Base-by-base conservation (phyloP, 1,140 invertebrate species). In the Drosophila sp. region DNA sequence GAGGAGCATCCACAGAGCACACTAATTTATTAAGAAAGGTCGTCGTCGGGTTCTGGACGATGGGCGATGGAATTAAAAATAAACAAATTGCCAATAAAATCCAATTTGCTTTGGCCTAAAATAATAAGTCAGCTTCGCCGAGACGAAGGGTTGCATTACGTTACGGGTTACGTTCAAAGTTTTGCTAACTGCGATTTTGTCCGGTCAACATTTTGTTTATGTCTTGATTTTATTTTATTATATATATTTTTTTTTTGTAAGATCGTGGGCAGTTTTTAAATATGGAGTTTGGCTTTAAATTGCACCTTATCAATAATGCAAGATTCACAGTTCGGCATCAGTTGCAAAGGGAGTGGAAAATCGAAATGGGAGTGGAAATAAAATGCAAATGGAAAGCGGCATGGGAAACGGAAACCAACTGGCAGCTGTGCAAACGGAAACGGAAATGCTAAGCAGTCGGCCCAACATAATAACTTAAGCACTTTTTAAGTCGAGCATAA, bases 21-120 rank as follows among this genome's bases (percentile, higher is more conserved):
- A 46, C 66, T 87, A 77, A 81, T 87, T 87, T 78, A 78, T 73
- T 75, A 75, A 41, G 50, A 50, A 63, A 43, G 65, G 40, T 61
- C 58, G 40, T 61, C 58, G 38, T 63, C 50, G 50, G 27, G 27
- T 29, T 2, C 27, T 40, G 40, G 76, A 87, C 21, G 51, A 62
- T 40, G 40, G 76, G 81, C 21, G 51, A 62, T 40, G 40, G 76
- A 87, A 87, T 84, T 84, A 81, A 81, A 84, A 84, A 78, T 72
- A 84, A 84, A 87, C 82, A 87, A 84, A 81, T 81, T 76, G 72
- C 74, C 70, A 80, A 84, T 87, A 64, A 64, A 87, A 84, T 81
- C 78, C 78, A 81, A 75, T 81, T 87, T 72, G 53, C 50, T 46
- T 48, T 57, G 41, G 65, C 82, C 82, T 81, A 67, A 84, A 75